A percentile compares a stretch with the other conserved stretches of the same genome.
Evolutionary conservation across 1,140 invertebrate genomes (phyloP).

Genomic region (Hylaeus anthracinus): DNA sequence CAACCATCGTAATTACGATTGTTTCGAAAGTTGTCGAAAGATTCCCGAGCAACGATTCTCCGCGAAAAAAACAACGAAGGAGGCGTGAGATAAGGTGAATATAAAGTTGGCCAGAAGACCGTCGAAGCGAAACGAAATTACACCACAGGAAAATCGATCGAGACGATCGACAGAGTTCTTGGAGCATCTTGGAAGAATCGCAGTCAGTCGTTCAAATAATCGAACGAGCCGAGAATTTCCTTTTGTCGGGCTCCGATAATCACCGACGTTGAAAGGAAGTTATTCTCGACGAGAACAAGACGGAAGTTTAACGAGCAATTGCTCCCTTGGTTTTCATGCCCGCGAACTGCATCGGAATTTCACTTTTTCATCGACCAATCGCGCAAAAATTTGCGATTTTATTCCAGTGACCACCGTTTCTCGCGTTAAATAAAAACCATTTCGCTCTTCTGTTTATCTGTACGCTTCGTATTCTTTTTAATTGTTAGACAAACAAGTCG

Average conservation of each 20-base stretch:
- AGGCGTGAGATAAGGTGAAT: background rate
- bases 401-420: background rate
- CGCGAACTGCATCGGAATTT: conserved; percentile 26
- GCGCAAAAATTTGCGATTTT: background rate
- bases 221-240: conserved; percentile 48
- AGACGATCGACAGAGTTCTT: conserved; percentile 16
- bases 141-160: conserved; percentile 46
- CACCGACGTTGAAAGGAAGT: conserved; percentile 64
- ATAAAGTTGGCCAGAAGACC: background rate
- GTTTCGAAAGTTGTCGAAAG: background rate
- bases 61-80: background rate
- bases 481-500: background rate
- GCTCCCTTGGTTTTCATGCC: conserved; percentile 61
- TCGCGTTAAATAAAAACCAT: background rate
- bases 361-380: conserved; percentile 13
- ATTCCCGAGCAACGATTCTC: background rate
- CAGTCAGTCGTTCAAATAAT: conserved; percentile 62
- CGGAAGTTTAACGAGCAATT: conserved; percentile 70
- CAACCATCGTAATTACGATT: background rate
- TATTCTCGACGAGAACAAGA: conserved; percentile 58
- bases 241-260: conserved; percentile 65
- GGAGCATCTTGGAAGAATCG: conserved; percentile 42
- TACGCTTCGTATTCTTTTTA: background rate
- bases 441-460: background rate
- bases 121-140: conserved; percentile 38